Evolutionary conservation across 2,888 invertebrate genomes (phyloP), one percentile per base, ranked within the genome.

Genomic region (Trachelus tabidus): DNA sequence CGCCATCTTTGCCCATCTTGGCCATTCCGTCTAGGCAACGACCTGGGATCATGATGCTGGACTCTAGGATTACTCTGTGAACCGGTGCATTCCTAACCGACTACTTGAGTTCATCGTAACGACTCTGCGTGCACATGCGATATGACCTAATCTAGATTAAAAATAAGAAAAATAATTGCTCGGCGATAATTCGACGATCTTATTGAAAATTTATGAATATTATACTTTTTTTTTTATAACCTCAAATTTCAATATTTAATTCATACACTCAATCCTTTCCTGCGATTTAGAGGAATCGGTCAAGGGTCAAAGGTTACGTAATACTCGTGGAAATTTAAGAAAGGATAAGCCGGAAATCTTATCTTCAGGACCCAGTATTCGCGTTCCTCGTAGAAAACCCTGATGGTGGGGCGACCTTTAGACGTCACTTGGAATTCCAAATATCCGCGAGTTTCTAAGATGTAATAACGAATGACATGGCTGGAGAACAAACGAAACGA

Each of bases 401-500:
- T 9, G 56, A 56, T 31, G 31, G 30, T 79, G 81, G 82, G 81
- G 80, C 81, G 81, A 81, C 83, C 85, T 87, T 86, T 85, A 87
- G 86, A 86, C 86, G 89, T 89, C 89, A 90, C 86, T 88, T 83
- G 89, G 88, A 89, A 90, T 90, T 89, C 88, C 88, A 90, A 90
- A 90, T 89, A 90, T 90, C 88, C 86, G 87, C 86, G 87, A 89
- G 87, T 87, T 89, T 85, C 89, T 88, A 87, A 88, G 87, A 89
- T 88, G 89, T 90, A 90, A 90, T 90, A 90, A 90, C 90, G 89
- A 90, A 90, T 88, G 90, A 89, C 89, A 89, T 85, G 85, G 79
- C 40, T 77, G 82, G 85, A 87, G 85, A 87, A 87, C 86, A 87
- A 87, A 87, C 86, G 87, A 87, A 87, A 86, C 87, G 87, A 84